These are phyloP conservation scores for Spermophilus dauricus DNA, from an alignment of 2,113 vertebrate species.

Conservation along the genomic window DNA sequence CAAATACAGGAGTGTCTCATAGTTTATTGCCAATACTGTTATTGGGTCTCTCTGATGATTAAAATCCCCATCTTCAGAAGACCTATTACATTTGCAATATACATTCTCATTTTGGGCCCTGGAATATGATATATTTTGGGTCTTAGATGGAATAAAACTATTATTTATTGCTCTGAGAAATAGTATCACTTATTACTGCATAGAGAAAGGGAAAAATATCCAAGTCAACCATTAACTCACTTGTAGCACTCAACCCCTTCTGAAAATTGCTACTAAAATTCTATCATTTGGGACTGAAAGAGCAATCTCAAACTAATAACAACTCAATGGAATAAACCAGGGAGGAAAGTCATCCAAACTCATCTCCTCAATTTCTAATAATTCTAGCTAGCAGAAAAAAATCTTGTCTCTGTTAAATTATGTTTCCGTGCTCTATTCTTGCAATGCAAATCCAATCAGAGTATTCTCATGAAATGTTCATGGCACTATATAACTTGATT, in stretches of 20 bases:
- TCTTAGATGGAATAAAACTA: slow-evolving; percentile 66
- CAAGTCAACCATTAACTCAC: slow-evolving; percentile 81
- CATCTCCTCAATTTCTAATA: slow-evolving; percentile 34
- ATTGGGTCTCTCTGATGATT: slow-evolving; percentile 55
- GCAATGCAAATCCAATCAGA: slow-evolving; percentile 29
- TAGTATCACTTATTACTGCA: slow-evolving; percentile 76
- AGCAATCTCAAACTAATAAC: slow-evolving; percentile 48
- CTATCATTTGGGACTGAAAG: neutral
- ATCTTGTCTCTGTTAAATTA: slow-evolving; percentile 43
- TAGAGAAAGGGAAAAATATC: slow-evolving; percentile 80
- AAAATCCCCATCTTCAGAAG: slow-evolving; percentile 62
- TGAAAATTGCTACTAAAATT: slow-evolving; percentile 65
- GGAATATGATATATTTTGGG: slow-evolving; percentile 70
- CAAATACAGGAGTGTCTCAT: slow-evolving; percentile 66
- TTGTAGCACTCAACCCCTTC: slow-evolving; percentile 62
- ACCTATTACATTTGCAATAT: slow-evolving; percentile 56
- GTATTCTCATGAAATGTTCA: slow-evolving; percentile 43
- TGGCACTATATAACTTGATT: slow-evolving; percentile 20
- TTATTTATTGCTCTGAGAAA: slow-evolving; percentile 70
- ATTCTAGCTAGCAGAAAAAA: slow-evolving; percentile 55
- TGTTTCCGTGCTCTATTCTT: slow-evolving; percentile 46
- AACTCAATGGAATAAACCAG: slow-evolving; percentile 57
- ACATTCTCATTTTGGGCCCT: slow-evolving; percentile 75
- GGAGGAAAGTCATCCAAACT: neutral
- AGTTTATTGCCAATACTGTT: slow-evolving; percentile 71